Base-by-base conservation (phyloP, 2,797 vertebrate genomes). In the Tenualosa thibaudeaui region DNA sequence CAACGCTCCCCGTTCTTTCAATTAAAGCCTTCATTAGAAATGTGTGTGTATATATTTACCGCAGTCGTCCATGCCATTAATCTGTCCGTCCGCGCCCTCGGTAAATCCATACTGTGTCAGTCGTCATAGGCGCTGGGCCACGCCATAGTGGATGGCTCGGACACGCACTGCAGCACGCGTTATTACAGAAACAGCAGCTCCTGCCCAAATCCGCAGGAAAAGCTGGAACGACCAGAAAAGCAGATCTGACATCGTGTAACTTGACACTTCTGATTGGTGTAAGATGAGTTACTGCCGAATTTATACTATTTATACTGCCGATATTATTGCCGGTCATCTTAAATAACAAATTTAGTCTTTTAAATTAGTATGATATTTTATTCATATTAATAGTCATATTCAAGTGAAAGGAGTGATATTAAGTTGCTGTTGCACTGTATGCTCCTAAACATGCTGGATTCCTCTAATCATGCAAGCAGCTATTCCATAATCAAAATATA, bases 11-110 rank as follows among this genome's bases (percentile, higher is more conserved):
- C 83, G 89, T 93, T 92, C 91, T 89, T 92, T 94, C 91, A 94
- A 92, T 93, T 92, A 92, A 91, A 89, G 90, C 88, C 89, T 93
- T 93, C 90, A 94, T 95, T 93, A 94, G 89, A 54, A 78, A 91
- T 75, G 87, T 88, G 86, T 88, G 89, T 88, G 87, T 89, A 88
- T 89, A 85, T 87, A 91, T 88, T 87, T 83, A 89, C 88, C 85
- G 81, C 56, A 83, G 85, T 83, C 43, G 31, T 81, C 37, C 82
- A 43, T 43, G 10, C 13, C 24, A 82, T 81, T 62, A 78, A 24
- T 24, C 49, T 81, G 78, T 87, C 81, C 26, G 7, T 84, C 82
- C 49, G 8, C 9, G 71, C 40, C 19, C 49, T 31, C 68, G 68
- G 68, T 75, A 75, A 75, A 75, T 75, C 31, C 68, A 75, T 75